Evolutionary conservation across 2,797 vertebrate species (phyloP).

Genomic region (Pseudochirops cupreus): DNA sequence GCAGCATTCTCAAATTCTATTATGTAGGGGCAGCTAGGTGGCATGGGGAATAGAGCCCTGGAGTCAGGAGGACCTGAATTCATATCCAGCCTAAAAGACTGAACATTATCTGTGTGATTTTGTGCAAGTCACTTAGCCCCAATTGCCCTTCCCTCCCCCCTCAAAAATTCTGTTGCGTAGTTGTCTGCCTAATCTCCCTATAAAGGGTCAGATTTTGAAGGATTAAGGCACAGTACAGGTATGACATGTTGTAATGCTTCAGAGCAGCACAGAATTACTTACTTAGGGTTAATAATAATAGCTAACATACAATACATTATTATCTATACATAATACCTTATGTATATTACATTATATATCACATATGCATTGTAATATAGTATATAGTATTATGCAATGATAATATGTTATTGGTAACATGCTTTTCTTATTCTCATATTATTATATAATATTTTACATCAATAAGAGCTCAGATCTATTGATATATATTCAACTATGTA

Average conservation of each 20-base stretch:
- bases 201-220: background rate
- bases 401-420: background rate
- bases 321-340: background rate
- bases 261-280: background rate
- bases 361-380: background rate
- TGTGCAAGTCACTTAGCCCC: no score
- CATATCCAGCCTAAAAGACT: no score
- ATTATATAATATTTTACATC: background rate
- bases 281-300: background rate
- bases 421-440: background rate
- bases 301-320: background rate
- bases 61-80: no score
- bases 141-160: no score
- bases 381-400: background rate
- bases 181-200: background rate
- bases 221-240: fast-evolving
- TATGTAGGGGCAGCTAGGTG: no score
- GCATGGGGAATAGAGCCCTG: no score
- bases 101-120: no score
- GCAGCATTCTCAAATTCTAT: background rate
- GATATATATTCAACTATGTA: background rate
- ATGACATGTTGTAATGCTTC: conserved; percentile 24
- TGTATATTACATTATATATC: background rate
- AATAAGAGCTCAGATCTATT: background rate
- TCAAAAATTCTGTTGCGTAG: background rate